phyloP scores from a whole-genome alignment of 2,113 vertebrate genomes.

The Tetrao urogallus region DNA sequence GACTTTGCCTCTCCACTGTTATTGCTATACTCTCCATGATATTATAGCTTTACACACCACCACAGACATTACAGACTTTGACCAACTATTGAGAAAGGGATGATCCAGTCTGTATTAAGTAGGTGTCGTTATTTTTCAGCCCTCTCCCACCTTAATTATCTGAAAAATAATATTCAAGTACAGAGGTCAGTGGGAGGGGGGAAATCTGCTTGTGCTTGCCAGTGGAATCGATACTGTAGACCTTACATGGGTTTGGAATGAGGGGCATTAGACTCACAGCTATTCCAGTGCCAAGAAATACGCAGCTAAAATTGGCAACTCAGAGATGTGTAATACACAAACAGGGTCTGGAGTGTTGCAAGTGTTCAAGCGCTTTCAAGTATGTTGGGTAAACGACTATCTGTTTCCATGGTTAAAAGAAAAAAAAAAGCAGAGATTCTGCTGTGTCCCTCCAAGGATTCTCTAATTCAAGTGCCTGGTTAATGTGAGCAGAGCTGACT shows the following conservation, averaged over 20 bases:
- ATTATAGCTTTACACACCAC: too few species aligned
- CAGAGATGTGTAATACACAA: constrained; percentile 60
- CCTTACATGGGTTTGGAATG: constrained; percentile 80
- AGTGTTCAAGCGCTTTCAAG: constrained; percentile 11
- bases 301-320: constrained; percentile 65
- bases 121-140: background rate
- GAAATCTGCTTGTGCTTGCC: background rate
- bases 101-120: background rate
- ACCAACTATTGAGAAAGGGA: background rate
- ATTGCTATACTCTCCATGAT: too few species aligned
- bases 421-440: constrained; percentile 1
- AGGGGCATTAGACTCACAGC: constrained; percentile 31
- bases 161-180: constrained; percentile 2
- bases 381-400: constrained; percentile 53
- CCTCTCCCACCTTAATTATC: constrained; percentile 14
- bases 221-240: background rate
- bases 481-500: background rate
- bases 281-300: constrained; percentile 64
- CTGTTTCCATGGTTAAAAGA: constrained; percentile 40
- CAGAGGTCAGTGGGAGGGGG: background rate
- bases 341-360: constrained; percentile 2
- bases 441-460: background rate
- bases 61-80: background rate
- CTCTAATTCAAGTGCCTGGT: background rate
- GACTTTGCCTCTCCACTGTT: too few species aligned